phyloP scores from a whole-genome alignment of 2,113 vertebrate species.

The Phaethornis superciliosus region DNA sequence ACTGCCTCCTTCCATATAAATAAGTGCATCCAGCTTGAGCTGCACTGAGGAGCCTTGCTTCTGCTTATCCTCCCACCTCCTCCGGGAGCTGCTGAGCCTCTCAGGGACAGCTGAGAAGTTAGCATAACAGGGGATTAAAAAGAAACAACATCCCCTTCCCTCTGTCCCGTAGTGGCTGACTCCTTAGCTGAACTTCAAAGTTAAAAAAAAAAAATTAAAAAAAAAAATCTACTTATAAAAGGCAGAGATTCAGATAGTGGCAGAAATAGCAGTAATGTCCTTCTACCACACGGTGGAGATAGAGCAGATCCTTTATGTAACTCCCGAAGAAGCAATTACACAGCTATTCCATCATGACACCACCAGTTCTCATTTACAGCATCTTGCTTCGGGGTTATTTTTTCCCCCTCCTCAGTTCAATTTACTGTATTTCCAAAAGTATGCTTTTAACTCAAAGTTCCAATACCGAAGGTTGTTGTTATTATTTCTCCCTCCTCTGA shows the following conservation, averaged over 20 bases:
- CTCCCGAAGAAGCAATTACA: not conserved
- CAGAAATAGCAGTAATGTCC: not conserved
- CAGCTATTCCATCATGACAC: not conserved
- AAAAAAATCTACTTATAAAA: not conserved
- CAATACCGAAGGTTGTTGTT: not conserved
- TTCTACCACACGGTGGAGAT: slow-evolving; percentile 69
- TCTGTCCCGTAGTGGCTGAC: not conserved
- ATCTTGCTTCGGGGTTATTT: not conserved
- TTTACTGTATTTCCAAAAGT: not conserved
- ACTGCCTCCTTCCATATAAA: slow-evolving; percentile 41
- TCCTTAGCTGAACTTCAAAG: slow-evolving; percentile 19
- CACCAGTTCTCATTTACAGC: not conserved
- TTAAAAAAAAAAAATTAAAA: not conserved
- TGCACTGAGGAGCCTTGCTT: not conserved
- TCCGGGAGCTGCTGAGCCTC: not conserved
- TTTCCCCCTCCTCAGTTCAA: not conserved
- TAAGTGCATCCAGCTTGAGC: not conserved
- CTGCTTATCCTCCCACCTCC: not conserved
- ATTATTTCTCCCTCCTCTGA: not conserved
- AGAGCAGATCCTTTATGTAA: slow-evolving; percentile 33
- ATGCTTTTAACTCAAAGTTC: not conserved
- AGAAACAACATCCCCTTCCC: slow-evolving; percentile 4
- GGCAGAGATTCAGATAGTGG: not conserved
- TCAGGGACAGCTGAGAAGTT: not conserved
- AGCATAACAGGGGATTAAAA: not conserved